Base-by-base conservation (phyloP, 2,888 invertebrate species). In the Ectemnius continuus region DNA sequence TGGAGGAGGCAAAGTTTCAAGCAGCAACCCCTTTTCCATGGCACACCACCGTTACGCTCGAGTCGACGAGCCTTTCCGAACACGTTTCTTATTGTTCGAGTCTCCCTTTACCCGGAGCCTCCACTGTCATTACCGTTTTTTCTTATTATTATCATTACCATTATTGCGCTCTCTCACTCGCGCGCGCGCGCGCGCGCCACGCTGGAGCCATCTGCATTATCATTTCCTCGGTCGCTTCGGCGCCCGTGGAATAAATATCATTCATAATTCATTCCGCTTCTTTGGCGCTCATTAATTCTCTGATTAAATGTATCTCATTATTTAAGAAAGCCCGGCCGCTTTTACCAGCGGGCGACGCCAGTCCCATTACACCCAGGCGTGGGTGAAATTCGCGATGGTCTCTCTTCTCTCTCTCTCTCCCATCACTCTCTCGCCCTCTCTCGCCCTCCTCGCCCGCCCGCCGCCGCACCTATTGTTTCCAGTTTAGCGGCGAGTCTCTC, bases 191-290 rank as follows among this genome's bases (percentile, higher is more conserved):
- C 36, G 36, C 36, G 36, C 8, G 36, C 36, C 81, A 79, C 67
- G 70, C 72, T 76, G 83, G 77, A 78, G 83, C 36, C 36, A 84
- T 84, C 76, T 75, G 79, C 79, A 78, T 85, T 84, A 82, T 85
- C 85, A 82, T 85, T 85, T 82, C 71, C 69, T 73, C 80, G 75
- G 80, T 75, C 73, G 81, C 77, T 84, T 83, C 80, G 79, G 76
- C 65, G 79, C 83, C 75, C 83, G 81, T 84, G 84, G 86, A 85
- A 86, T 85, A 86, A 88, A 87, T 84, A 79, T 82, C 83, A 88
- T 87, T 87, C 88, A 88, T 88, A 87, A 87, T 88, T 88, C 86
- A 88, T 88, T 86, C 86, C 84, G 81, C 84, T 86, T 82, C 86
- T 86, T 86, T 81, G 81, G 79, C 84, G 82, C 85, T 86, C 85